A percentile compares a stretch with the other conserved stretches of the same genome.
These are phyloP conservation scores for Ctenoplectra terminalis DNA, from an alignment of 1,140 invertebrate genomes.

Conservation along the genomic window DNA sequence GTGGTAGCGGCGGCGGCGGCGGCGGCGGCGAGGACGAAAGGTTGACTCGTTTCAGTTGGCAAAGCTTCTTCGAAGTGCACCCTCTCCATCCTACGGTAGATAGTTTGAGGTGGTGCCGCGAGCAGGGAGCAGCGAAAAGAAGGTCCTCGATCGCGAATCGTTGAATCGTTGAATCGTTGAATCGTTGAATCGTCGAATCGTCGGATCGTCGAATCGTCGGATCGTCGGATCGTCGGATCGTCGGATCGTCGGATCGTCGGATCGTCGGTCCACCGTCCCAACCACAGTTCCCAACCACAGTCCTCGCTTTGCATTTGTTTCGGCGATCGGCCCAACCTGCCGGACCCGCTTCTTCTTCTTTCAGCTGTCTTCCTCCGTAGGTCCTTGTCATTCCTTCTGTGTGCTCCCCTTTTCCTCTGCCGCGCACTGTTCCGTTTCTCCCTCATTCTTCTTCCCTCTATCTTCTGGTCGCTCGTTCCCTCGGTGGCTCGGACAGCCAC, in stretches of 20 bases:
- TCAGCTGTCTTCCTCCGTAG: conserved; percentile 74
- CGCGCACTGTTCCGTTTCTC: conserved; percentile 44
- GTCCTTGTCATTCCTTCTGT: conserved; percentile 52
- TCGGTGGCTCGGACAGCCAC: conserved; percentile 64
- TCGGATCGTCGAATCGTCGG: conserved; percentile 1
- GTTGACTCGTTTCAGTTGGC: conserved; percentile 69
- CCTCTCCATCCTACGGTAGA: conserved; percentile 69
- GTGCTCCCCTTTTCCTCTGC: conserved; percentile 50
- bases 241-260: too few species aligned
- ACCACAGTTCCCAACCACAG: conserved; percentile 17
- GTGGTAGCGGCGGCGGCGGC: not conserved
- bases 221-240: too few species aligned
- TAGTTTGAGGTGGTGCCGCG: conserved; percentile 76
- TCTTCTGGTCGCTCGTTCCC: conserved; percentile 39
- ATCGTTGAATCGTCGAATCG: conserved; percentile 3
- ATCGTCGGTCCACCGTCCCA: not conserved
- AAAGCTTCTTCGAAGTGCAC: not conserved
- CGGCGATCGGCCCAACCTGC: conserved; percentile 65
- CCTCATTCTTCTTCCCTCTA: conserved; percentile 59
- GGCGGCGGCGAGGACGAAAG: conserved; percentile 54
- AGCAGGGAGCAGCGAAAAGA: conserved; percentile 57
- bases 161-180: not conserved
- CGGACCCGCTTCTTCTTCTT: conserved; percentile 68
- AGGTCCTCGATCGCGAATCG: conserved; percentile 62
- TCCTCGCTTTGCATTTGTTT: conserved; percentile 81